Conservation (phyloP, 2,113 vertebrate genomes). For the Octodon degus region DNA sequence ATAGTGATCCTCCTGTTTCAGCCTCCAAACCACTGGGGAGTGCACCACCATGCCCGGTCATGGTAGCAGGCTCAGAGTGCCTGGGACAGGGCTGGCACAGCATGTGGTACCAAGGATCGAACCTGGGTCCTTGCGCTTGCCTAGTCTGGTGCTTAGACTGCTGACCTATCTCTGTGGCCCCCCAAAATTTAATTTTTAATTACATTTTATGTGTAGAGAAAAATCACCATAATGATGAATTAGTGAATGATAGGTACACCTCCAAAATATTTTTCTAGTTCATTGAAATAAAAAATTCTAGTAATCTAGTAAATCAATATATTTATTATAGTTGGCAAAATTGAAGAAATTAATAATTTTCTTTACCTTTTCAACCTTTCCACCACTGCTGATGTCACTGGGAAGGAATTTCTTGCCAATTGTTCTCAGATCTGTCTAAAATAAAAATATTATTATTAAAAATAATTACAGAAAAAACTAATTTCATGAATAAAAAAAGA, state of each 20-base stretch:
- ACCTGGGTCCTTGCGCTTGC: no score
- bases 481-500: conserved; percentile 49
- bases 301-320: background rate
- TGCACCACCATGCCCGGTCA: no score
- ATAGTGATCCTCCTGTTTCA: no score
- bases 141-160: no score
- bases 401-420: conserved; percentile 95
- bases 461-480: conserved; percentile 74
- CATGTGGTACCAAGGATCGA: no score
- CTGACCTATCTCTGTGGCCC: no score
- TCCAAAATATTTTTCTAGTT: conserved; percentile 47
- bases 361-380: conserved; percentile 95
- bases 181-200: background rate
- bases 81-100: no score
- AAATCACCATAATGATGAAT: background rate
- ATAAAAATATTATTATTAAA: conserved; percentile 82
- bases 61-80: no score
- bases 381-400: conserved; percentile 97
- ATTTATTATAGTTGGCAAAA: background rate
- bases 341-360: background rate
- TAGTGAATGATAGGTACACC: background rate
- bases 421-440: conserved; percentile 96
- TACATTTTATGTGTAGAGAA: background rate
- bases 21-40: no score
- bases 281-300: conserved; percentile 16